Conservation (phyloP, 2,113 vertebrate genomes). For the Plotosus lineatus region DNA sequence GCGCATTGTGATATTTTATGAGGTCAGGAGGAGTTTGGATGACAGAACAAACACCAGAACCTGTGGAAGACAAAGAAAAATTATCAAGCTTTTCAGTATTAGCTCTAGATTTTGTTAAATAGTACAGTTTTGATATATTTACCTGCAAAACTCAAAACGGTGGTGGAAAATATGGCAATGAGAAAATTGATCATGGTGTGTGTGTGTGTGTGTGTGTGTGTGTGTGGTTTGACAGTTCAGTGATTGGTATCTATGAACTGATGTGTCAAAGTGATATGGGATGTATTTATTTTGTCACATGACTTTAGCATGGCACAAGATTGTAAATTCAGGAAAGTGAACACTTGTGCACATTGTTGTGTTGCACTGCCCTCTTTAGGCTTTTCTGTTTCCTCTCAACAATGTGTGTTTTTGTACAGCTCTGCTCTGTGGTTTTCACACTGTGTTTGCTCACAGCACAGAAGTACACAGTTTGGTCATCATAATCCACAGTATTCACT, state of each 20-base stretch:
- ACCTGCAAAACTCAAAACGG: conserved; percentile 20
- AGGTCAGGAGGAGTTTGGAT: conserved; percentile 29
- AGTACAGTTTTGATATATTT: neutral
- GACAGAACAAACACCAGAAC: conserved; percentile 5
- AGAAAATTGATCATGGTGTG: neutral
- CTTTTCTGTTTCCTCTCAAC: neutral
- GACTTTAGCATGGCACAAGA: too few relatives aligned
- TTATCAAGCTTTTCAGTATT: neutral
- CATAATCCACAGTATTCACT: conserved; percentile 37
- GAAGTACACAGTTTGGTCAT: conserved; percentile 49
- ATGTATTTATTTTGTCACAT: too few relatives aligned
- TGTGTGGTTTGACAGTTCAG: too few relatives aligned
- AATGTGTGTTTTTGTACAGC: conserved; percentile 45
- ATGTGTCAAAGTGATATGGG: too few relatives aligned
- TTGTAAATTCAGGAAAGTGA: neutral
- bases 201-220: neutral
- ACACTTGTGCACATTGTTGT: too few relatives aligned
- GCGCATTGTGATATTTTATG: neutral
- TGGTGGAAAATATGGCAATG: neutral
- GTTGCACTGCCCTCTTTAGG: neutral
- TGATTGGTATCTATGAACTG: too few relatives aligned
- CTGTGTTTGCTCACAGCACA: conserved; percentile 51
- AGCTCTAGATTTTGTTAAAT: neutral
- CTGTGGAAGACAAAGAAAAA: conserved; percentile 36
- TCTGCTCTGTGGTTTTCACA: conserved; percentile 34